Evolutionary conservation across 53 echinoderm and acorn worm genomes (phyloP).

Genomic region (Holothuria leucospilota): DNA sequence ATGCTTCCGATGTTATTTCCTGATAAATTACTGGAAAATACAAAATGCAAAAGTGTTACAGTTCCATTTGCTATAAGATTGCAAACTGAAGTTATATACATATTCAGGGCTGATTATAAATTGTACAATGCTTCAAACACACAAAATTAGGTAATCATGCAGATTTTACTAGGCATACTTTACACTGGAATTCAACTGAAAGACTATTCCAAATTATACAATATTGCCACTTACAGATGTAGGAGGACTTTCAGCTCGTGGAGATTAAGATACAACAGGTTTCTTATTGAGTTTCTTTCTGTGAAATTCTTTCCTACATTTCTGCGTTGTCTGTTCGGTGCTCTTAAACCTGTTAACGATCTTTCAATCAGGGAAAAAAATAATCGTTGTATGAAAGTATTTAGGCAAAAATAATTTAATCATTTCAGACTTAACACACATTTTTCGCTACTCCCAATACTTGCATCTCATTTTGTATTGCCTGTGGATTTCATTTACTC

Average conservation of each 20-base stretch:
- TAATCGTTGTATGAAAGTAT: no score
- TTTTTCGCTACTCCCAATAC: no score
- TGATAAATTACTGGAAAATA: not conserved
- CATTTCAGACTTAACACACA: no score
- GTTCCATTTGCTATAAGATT: not conserved
- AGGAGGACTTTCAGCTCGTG: not conserved
- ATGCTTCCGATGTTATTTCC: not conserved
- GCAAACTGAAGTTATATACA: no score
- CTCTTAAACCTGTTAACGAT: not conserved
- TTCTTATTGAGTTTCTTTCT: not conserved
- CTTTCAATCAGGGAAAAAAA: not conserved
- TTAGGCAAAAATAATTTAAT: no score
- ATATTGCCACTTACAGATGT: not conserved
- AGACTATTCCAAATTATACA: not conserved
- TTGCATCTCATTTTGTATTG: no score
- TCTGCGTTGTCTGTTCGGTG: not conserved
- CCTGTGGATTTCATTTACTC: no score
- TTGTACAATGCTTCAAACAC: no score
- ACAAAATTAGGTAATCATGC: no score
- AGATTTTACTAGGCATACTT: no score
- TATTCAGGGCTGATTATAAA: no score
- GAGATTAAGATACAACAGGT: not conserved
- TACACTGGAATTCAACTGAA: no score
- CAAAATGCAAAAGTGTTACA: not conserved
- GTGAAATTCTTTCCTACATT: not conserved